Base-by-base conservation (phyloP, 2,113 vertebrate genomes). In the Carassius gibelio region DNA sequence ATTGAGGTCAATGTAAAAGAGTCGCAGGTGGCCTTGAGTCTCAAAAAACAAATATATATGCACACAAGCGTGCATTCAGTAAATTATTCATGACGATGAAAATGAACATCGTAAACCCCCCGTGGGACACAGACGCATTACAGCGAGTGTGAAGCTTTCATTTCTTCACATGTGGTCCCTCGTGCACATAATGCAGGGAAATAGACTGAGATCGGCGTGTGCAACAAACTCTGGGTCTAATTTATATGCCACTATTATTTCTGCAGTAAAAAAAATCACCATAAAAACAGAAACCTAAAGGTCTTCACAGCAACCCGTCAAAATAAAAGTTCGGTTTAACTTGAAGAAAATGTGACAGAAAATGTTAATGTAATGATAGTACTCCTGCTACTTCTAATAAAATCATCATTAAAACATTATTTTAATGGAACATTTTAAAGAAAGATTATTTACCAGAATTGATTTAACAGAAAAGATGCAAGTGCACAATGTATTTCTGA, bases 21-120 rank as follows among this genome's bases (percentile, higher is more conserved):
- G 11, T 10, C 50, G 17, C 72, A 68, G 83, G n/a, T 52, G 59
- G 42, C 61, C 74, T 84, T 66, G 42, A 76, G 61, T 30, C 30
- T 83, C n/a, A 52, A 42, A 42, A 42, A 55, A 55, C 52, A 2
- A n/a, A 59, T 23, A 50, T 78, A 59, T 59, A 34, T 79, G 34
- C 14, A 10, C 13, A 61, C 19, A 48, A 50, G 45, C 2, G 5
- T 5, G 10, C 30, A 59, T 78, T 8, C 52, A n/a, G 38, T 59
- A 36, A 59, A 79, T 45, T 42, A 62, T 79, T 79, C 30, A 79
- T 42, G n/a, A 61, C 52, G n/a, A 38, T 59, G 21, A 11, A 78
- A 79, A 59, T n/a, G 0, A 57, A 79, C 57, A 79, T 62, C 34
- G 11, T 15, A 77, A 57, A 77, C 23, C 14, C 11, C 36, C 36